Percentiles rank a stretch among this genome's conserved stretches.
Evolutionary conservation across 2,888 invertebrate species (phyloP).

Genomic region (Aphidoletes aphidimyza): DNA sequence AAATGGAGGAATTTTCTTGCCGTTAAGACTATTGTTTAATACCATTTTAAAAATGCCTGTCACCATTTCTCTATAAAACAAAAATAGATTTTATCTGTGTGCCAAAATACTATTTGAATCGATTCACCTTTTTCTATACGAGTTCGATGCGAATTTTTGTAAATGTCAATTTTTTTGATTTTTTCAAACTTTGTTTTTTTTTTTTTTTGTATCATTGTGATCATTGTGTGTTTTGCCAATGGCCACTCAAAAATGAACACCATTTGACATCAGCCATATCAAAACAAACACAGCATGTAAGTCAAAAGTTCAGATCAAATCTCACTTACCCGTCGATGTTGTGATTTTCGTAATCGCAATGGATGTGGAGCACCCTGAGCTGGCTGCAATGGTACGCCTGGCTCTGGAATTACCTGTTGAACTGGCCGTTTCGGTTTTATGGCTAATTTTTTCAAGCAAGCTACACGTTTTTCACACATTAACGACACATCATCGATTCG

Average conservation of each 20-base stretch:
- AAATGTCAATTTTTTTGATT: too few species aligned
- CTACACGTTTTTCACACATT: constrained; percentile 89
- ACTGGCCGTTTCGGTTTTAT: constrained; percentile 80
- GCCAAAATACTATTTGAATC: too few species aligned
- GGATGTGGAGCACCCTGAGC: constrained; percentile 70
- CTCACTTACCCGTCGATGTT: constrained; percentile 63
- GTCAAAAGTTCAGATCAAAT: background rate
- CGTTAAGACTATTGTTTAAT: constrained; percentile 3
- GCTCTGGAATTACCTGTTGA: constrained; percentile 83
- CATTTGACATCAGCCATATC: background rate
- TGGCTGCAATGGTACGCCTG: constrained; percentile 70
- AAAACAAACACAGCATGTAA: too few species aligned
- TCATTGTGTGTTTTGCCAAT: too few species aligned
- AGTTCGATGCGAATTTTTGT: too few species aligned
- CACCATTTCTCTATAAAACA: too few species aligned
- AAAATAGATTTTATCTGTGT: too few species aligned
- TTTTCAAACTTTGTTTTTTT: too few species aligned
- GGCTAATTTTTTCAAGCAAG: constrained; percentile 76
- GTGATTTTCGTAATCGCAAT: constrained; percentile 62
- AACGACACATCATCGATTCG: constrained; percentile 92
- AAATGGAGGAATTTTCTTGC: too few species aligned
- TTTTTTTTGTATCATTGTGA: too few species aligned
- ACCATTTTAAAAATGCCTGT: background rate
- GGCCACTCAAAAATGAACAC: background rate
- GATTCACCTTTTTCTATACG: too few species aligned